Conservation (phyloP, 2,888 invertebrate genomes). For the Dermolepida albohirtum region DNA sequence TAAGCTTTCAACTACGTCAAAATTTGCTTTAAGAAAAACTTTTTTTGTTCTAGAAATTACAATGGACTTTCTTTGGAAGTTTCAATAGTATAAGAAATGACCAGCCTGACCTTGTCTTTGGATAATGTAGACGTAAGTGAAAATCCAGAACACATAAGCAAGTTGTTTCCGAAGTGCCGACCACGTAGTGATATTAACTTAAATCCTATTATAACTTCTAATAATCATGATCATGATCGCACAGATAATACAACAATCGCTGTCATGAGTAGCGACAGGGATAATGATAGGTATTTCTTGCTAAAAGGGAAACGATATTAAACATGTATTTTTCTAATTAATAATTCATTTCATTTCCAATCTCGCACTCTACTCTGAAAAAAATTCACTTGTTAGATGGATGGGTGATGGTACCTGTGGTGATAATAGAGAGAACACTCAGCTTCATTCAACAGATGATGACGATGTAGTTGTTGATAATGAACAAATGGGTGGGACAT, state of each 20-base stretch:
- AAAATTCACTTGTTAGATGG: slow-evolving; percentile 58
- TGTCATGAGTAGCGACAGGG: slow-evolving; percentile 68
- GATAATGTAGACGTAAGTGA: slow-evolving; percentile 67
- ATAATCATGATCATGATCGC: slow-evolving; percentile 63
- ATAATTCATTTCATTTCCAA: slow-evolving; percentile 25
- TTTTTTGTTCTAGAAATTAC: slow-evolving; percentile 34
- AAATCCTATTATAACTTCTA: slow-evolving; percentile 65
- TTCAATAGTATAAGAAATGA: slow-evolving; percentile 58
- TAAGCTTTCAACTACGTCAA: no score
- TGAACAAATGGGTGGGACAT: slow-evolving; percentile 70
- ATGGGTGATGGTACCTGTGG: slow-evolving; percentile 63
- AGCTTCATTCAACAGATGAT: slow-evolving; percentile 66
- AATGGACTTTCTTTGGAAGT: slow-evolving; percentile 40
- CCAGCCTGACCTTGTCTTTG: slow-evolving; percentile 64
- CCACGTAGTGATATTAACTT: slow-evolving; percentile 74
- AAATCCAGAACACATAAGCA: slow-evolving; percentile 81
- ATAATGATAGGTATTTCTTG: slow-evolving; percentile 61
- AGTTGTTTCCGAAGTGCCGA: slow-evolving; percentile 89
- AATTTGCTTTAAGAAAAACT: no score
- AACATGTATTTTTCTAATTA: slow-evolving; percentile 11
- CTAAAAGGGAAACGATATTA: slow-evolving; percentile 20
- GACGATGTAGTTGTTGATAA: slow-evolving; percentile 68
- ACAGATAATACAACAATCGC: slow-evolving; percentile 63
- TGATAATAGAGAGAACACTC: slow-evolving; percentile 60
- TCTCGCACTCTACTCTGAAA: background rate